Base-by-base conservation (phyloP, 2,113 vertebrate species). In the Chaetorhynchus papuensis region DNA sequence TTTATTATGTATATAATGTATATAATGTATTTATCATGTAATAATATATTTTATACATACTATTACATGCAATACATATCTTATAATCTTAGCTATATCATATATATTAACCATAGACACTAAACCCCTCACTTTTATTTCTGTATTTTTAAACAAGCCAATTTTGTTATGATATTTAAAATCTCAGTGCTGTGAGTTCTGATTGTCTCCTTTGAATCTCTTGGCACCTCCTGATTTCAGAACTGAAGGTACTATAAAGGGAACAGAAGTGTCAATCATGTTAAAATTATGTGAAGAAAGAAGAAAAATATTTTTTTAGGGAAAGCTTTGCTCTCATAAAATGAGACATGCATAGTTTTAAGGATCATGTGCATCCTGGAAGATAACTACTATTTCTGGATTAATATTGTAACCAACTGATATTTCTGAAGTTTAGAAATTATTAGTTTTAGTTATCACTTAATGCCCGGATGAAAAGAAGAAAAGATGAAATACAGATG, bases 51-150 rank as follows among this genome's bases (percentile, higher is more conserved):
- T 39, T 30, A 61, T 20, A 13, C 3, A 30, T 15, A 4, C 9
- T 27, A 11, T 33, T 45, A 18, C 14, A 45, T 22, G 9, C 10
- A 23, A 28, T 54, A 39, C 5, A 10, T 45, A 14, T 28, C 9
- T 28, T 23, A 21, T 11, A 33, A 33, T 39, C 14, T 47, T 47
- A 45, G 9, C 18, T 47, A 8, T 41, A 12, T 19, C 30, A 27
- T 18, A 15, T 23, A 2, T 56, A 19, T 52, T 35, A 47, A 1
- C 0, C 27, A 6, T 30, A 16, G 13, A 18, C 4, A 41, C 27
- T 60, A 44, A 57, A 81, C 35, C 1, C 3, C 9, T 56, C 13
- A 15, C 3, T 54, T 70, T 3, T 42, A 35, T 78, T 72, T 45
- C 39, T 24, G 3, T 49, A 41, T 50, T 87, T 90, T 66, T 66